A percentile compares a stretch with the other conserved stretches of the same genome.
Conservation (phyloP, 2,797 vertebrate genomes). For the Otolemur crassicaudatus region DNA sequence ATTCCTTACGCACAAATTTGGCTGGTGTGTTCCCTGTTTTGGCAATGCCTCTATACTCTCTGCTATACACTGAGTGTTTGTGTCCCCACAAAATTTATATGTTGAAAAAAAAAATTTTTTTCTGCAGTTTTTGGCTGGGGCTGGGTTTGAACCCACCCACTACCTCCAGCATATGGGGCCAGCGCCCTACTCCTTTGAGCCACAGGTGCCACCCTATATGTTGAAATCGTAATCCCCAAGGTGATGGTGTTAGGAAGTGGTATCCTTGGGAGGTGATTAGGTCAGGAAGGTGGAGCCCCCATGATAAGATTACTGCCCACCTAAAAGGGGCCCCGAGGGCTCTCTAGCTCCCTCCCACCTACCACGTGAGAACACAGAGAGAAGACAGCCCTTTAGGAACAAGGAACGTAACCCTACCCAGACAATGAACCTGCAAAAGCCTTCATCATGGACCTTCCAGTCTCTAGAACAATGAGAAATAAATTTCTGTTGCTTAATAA, state of each 20-base stretch:
- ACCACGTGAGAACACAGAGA: background rate
- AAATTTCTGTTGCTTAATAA: background rate
- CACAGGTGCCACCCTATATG: no score
- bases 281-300: background rate
- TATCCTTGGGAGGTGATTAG: background rate
- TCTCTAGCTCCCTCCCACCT: no score
- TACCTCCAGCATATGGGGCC: no score
- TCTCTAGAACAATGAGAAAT: background rate
- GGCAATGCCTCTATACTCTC: background rate
- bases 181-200: no score
- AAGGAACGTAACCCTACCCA: background rate
- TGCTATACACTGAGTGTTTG: background rate
- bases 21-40: background rate
- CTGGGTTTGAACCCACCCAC: no score
- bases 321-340: background rate
- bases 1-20: slow-evolving; percentile 52
- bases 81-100: background rate
- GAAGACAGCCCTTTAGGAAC: background rate
- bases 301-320: background rate
- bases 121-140: no score
- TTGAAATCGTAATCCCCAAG: background rate
- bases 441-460: background rate
- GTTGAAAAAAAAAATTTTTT: background rate
- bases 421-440: background rate
- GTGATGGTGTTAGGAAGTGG: background rate